Evolutionary conservation across 2,797 vertebrate genomes (phyloP).

Genomic region (Microctenopoma lineatum): DNA sequence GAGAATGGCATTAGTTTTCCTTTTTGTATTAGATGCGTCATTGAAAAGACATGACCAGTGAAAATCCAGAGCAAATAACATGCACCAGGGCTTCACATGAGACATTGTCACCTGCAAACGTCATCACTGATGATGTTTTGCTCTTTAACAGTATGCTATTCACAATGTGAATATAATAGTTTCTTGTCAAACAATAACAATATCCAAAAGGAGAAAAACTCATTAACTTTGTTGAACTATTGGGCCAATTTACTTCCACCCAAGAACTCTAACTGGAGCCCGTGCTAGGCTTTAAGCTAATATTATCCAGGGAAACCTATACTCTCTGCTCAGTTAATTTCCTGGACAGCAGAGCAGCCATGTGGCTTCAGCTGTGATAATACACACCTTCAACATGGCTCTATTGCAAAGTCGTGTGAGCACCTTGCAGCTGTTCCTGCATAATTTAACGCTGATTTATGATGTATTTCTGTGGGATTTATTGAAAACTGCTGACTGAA

Average conservation of each 20-base stretch:
- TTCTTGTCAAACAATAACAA: conserved; percentile 40
- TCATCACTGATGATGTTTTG: conserved; percentile 41
- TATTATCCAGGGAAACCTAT: conserved; percentile 71
- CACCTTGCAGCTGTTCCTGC: conserved; percentile 13
- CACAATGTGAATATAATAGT: conserved; percentile 39
- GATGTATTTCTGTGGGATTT: neutral
- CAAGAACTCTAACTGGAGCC: conserved; percentile 60
- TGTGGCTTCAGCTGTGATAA: conserved; percentile 76
- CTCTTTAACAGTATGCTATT: conserved; percentile 38
- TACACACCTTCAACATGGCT: conserved; percentile 39
- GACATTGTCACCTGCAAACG: conserved; percentile 17
- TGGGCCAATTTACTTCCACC: conserved; percentile 65
- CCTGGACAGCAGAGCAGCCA: conserved; percentile 63
- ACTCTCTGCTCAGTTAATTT: conserved; percentile 64
- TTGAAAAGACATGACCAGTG: conserved; percentile 3
- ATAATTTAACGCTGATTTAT: conserved; percentile 9
- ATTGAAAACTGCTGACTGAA: conserved; percentile 1
- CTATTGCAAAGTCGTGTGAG: conserved; percentile 20
- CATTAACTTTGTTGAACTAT: conserved; percentile 58
- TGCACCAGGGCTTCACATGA: neutral
- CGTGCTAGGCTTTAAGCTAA: conserved; percentile 52
- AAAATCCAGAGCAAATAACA: conserved; percentile 16
- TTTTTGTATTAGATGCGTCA: neutral
- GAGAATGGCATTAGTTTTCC: neutral
- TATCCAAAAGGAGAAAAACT: conserved; percentile 30